Base-by-base conservation (phyloP, 2,888 invertebrate species). In the Papilio elwesi region DNA sequence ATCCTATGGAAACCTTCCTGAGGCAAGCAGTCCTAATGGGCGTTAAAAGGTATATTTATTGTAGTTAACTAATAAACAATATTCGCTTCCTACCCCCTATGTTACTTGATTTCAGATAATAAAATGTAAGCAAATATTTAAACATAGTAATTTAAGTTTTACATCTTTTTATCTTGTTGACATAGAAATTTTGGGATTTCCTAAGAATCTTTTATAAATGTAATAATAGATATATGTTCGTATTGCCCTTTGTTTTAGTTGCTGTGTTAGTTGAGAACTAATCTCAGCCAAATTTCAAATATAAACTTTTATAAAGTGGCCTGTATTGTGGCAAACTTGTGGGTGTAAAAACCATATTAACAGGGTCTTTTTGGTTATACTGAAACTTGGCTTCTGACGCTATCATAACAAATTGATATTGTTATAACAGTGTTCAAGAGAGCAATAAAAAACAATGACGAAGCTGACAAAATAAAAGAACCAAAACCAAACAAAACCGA, bases 301-400 rank as follows among this genome's bases (percentile, higher is more conserved):
- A 49, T 68, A 68, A 57, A 65, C 55, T 59, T 65, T 43, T 26
- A 55, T 26, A 51, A 64, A 51, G 64, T 68, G 65, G 69, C 65
- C 73, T 69, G 52, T 69, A 69, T 65, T 73, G 51, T 69, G 43
- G 68, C 69, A 77, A 71, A 70, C 69, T 75, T 75, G 67, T 76
- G 74, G 49, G 38, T 73, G 49, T 76, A 72, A 68, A 76, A 77
- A 76, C 53, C 59, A 65, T 76, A 71, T 73, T 83, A 81, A 88
- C 91, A 91, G 92, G 91, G 92, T 91, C 87, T 86, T 89, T 91
- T 91, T 89, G 87, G 82, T 88, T 83, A 78, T 79, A 81, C 84
- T 85, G 87, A 88, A 88, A 86, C 80, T 81, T 81, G 86, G 80
- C 88, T 83, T 85, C 89, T 89, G 86, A 75, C 79, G 82, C 84